Evolutionary conservation across 2,797 vertebrate genomes (phyloP), one percentile per base, ranked within the genome.

Genomic region (Eurystomus glaucurus): DNA sequence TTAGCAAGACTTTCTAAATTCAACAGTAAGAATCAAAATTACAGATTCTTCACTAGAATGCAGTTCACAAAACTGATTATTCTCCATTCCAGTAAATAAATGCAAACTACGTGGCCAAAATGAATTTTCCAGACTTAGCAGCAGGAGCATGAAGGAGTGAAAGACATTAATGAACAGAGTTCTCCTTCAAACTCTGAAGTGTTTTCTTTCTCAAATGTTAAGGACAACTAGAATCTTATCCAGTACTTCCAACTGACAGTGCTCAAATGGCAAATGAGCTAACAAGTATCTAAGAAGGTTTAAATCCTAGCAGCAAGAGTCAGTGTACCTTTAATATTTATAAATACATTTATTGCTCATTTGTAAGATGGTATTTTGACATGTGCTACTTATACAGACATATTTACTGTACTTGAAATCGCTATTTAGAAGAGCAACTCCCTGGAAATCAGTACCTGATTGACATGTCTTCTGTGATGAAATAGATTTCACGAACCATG

Each of bases 401-500:
- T 7, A 39, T 69, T 25, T 52, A 33, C 15, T 61, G 28, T 7
- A 69, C 26, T 66, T 87, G 54, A 81, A 82, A 89, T 5, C 0
- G 0, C 31, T 41, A 5, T 62, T 81, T 72, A 78, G 37, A 81
- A 85, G n/a, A 69, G 17, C 1, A 2, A 37, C 18, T 50, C 41
- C 61, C 77, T 84, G 52, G 62, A 74, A 85, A 58, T 71, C 60
- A 33, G 72, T 98, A 99, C 99, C 99, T 99, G 98, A 99, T 99
- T 65, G 99, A 99, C 99, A 99, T 99, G 97, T 99, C 99, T 96
- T 99, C 98, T 92, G 99, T 99, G 98, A 99, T 99, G 96, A 98
- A 99, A 98, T 99, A 99, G 91, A 99, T 99, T 91, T 99, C 99
- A 88, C 99, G 99, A 97, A 99, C 99, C 99, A 99, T 99, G 98